These are phyloP conservation scores for Phengaris arion DNA, from an alignment of 2,888 invertebrate genomes.

Conservation along the genomic window DNA sequence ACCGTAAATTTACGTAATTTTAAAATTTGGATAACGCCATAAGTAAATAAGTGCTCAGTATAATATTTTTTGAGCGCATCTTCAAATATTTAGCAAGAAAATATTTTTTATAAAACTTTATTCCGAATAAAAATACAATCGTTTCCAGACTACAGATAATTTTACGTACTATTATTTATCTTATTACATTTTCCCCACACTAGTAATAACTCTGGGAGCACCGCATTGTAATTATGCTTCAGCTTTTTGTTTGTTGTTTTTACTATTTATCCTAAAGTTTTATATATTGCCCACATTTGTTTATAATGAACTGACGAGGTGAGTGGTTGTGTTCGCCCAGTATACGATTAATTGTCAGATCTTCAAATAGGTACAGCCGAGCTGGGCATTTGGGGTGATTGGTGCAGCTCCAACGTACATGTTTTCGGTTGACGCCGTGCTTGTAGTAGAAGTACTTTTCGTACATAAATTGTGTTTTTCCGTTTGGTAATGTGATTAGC, in stretches of 20 bases:
- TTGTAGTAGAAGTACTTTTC: slow-evolving; percentile 43
- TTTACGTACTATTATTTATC: too few species aligned
- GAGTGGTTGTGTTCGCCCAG: slow-evolving; percentile 36
- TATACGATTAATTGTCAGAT: slow-evolving; percentile 31
- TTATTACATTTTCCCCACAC: too few species aligned
- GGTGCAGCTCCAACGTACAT: slow-evolving; percentile 44
- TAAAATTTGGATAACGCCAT: too few species aligned
- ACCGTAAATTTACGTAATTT: too few species aligned
- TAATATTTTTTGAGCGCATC: slow-evolving; percentile 21
- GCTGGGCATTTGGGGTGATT: slow-evolving; percentile 43
- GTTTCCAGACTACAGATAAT: too few species aligned
- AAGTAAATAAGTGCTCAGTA: slow-evolving; percentile 43
- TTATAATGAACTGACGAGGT: slow-evolving; percentile 40
- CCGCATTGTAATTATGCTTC: too few species aligned
- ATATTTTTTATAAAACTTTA: too few species aligned
- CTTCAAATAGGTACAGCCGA: slow-evolving; percentile 33
- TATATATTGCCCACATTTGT: slow-evolving; percentile 34
- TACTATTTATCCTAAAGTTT: slow-evolving; percentile 27
- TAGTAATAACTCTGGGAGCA: too few species aligned
- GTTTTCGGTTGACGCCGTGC: slow-evolving; percentile 36
- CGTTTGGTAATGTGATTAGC: slow-evolving; percentile 40
- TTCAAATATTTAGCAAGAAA: too few species aligned
- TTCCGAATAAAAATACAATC: too few species aligned
- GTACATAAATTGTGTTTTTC: slow-evolving; percentile 40
- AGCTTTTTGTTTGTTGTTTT: too few species aligned